These are phyloP conservation scores for Phalera bucephala DNA, from an alignment of 2,888 invertebrate species.

Conservation along the genomic window DNA sequence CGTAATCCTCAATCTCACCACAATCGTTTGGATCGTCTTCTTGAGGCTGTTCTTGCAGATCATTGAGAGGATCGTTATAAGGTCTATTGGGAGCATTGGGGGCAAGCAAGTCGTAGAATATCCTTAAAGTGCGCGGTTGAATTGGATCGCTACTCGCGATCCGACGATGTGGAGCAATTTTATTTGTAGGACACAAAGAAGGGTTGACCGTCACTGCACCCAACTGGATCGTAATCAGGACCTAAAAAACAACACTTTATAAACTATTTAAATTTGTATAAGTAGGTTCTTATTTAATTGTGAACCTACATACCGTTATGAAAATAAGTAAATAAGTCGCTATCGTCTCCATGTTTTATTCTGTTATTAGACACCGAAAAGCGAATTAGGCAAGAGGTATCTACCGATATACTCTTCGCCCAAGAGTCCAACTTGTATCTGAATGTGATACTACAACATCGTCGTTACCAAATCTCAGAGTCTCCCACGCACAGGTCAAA, in stretches of 20 bases:
- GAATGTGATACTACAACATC: slow-evolving; percentile 42
- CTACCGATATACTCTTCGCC: slow-evolving; percentile 30
- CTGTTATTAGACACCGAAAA: background rate
- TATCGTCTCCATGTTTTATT: background rate
- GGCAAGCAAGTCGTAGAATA: slow-evolving; percentile 53
- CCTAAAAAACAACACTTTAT: slow-evolving; percentile 28
- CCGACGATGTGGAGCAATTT: slow-evolving; percentile 66
- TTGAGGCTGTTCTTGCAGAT: slow-evolving; percentile 60
- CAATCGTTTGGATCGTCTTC: slow-evolving; percentile 66
- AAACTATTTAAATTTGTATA: background rate
- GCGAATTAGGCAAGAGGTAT: too few species aligned
- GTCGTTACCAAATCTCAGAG: slow-evolving; percentile 49
- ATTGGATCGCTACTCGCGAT: slow-evolving; percentile 34
- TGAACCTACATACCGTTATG: slow-evolving; percentile 19
- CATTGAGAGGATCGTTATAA: slow-evolving; percentile 30
- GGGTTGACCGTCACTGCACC: slow-evolving; percentile 61
- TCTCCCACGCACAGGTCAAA: slow-evolving; percentile 62
- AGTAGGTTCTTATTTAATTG: too few species aligned
- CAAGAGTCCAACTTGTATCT: slow-evolving; percentile 50
- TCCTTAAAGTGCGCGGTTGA: slow-evolving; percentile 57
- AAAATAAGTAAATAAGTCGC: slow-evolving; percentile 13
- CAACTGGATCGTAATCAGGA: slow-evolving; percentile 38
- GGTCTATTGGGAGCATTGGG: slow-evolving; percentile 8
- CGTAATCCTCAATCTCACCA: slow-evolving; percentile 74
- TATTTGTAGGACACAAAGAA: slow-evolving; percentile 67